Base-by-base conservation (phyloP, 1,140 invertebrate genomes). In the Drosophila yakuba region DNA sequence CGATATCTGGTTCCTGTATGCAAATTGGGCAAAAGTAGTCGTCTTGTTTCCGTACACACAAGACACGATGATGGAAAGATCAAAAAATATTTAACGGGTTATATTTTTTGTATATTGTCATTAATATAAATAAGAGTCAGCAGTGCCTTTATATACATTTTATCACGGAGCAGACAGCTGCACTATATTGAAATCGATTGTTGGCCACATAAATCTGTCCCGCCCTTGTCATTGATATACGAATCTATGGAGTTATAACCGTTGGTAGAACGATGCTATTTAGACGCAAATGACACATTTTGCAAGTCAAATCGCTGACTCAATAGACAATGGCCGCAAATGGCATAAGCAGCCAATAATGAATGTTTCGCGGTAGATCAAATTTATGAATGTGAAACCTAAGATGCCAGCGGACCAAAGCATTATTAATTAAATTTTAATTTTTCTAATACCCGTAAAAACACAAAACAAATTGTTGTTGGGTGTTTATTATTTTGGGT, bases 371-470 rank as follows among this genome's bases (percentile, higher is more conserved):
- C 63, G 44, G 48, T 17, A 71, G 67, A 57, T 41, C 51, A 55
- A 67, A 88, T 82, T 86, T 79, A 86, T 88, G 59, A 64, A 43
- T 62, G 57, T 57, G 82, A 86, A 73, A 82, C 67, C 64, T 38
- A 86, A 88, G 81, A 64, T 62, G 56, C 71, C 80, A 72, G 67
- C 43, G 25, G 14, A 35, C 52, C 48, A 74, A 88, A 89, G 79
- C 71, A 63, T 88, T 88, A 88, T 88, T 88, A 84, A 88, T 88
- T 80, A 84, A 67, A 66, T 84, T 88, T 89, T 83, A 73, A 88
- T 61, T 89, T 77, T 77, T 67, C 80, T 88, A 89, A 88, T 89
- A 80, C 83, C 62, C 83, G 80, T 88, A 84, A 84, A 84, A 84
- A 86, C 58, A 86, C 48, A 73, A 79, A 52, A 79, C 75, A 71